phyloP scores from a whole-genome alignment of 2,888 invertebrate genomes.

The Mythimna ferrago region DNA sequence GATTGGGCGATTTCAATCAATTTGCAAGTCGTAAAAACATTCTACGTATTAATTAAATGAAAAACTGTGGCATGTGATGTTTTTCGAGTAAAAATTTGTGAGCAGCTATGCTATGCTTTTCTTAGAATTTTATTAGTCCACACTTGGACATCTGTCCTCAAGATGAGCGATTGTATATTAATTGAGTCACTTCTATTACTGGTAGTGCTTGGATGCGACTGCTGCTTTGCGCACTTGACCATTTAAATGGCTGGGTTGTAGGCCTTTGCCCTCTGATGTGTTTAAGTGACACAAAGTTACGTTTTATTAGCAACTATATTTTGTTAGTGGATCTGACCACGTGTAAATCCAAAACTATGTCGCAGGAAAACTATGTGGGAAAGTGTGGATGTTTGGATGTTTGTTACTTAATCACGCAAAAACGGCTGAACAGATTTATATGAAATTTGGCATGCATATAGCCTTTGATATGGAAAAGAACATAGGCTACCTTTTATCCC shows the following conservation, averaged over 20 bases:
- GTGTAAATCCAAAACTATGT: too few relatives aligned
- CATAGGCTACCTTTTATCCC: too few relatives aligned
- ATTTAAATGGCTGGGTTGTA: conserved; percentile 24
- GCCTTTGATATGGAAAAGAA: too few relatives aligned
- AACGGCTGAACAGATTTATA: too few relatives aligned
- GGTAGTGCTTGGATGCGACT: neutral
- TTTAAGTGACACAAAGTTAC: neutral
- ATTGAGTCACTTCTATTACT: conserved; percentile 22
- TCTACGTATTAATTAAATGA: neutral
- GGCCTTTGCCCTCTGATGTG: conserved; percentile 18
- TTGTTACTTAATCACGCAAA: too few relatives aligned
- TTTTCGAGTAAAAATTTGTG: neutral
- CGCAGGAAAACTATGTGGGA: too few relatives aligned
- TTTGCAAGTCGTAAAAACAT: conserved; percentile 3
- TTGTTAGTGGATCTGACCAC: neutral
- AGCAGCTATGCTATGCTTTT: neutral
- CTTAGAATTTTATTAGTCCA: neutral
- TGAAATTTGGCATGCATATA: too few relatives aligned
- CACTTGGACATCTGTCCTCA: neutral
- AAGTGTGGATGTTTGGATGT: too few relatives aligned
- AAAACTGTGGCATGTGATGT: neutral
- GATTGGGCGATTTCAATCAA: conserved; percentile 10
- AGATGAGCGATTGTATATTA: conserved; percentile 4
- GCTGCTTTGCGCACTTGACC: conserved; percentile 34
- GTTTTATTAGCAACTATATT: neutral